Conservation (phyloP, 2,888 invertebrate species). For the Acrocyrtus sp. region DNA sequence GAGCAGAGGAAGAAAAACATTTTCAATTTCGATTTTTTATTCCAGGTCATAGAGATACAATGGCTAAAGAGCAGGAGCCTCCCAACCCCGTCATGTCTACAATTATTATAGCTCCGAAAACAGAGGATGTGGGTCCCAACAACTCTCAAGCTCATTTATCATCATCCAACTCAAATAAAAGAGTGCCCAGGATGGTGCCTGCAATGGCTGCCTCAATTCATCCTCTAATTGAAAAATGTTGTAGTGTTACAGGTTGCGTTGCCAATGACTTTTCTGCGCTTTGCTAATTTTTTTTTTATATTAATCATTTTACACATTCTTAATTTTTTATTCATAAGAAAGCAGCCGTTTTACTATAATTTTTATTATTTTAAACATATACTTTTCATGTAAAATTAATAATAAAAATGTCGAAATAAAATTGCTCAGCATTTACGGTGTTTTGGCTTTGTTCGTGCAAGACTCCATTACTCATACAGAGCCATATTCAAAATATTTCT, state of each 20-base stretch:
- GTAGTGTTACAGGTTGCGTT: background rate
- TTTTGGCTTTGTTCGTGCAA: too few relatives aligned
- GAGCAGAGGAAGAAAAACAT: background rate
- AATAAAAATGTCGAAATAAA: too few relatives aligned
- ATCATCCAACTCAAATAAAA: background rate
- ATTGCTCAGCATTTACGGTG: too few relatives aligned
- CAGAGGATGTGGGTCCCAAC: background rate
- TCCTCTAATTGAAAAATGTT: conserved; percentile 13
- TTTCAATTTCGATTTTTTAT: background rate
- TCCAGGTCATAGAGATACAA: background rate
- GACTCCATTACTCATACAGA: too few relatives aligned
- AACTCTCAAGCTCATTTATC: background rate
- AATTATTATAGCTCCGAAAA: background rate
- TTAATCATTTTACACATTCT: too few relatives aligned
- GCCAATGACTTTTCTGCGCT: background rate
- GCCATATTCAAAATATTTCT: too few relatives aligned
- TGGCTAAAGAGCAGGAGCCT: background rate
- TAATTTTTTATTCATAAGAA: too few relatives aligned
- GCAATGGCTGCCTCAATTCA: too few relatives aligned
- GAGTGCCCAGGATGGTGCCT: background rate
- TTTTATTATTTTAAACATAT: too few relatives aligned
- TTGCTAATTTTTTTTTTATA: too few relatives aligned
- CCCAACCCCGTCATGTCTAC: background rate
- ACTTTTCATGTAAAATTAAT: too few relatives aligned
- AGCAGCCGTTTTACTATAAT: too few relatives aligned